These are phyloP conservation scores for Melieria crassipennis DNA, from an alignment of 2,888 invertebrate species.

Conservation along the genomic window DNA sequence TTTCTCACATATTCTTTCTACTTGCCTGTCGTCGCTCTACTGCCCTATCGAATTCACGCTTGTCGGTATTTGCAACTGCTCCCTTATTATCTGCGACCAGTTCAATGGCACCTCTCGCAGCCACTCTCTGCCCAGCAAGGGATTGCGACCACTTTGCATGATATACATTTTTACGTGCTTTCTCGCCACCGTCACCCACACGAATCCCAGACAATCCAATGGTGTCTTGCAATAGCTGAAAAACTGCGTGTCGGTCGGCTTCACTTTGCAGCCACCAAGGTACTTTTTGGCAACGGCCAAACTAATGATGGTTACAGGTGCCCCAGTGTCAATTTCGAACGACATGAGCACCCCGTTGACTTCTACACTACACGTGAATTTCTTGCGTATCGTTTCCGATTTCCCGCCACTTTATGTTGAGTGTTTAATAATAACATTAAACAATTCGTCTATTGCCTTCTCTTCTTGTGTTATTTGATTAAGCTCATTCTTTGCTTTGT, in stretches of 20 bases:
- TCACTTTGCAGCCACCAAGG: slow-evolving; percentile 24
- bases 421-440: too few species aligned
- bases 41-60: neutral
- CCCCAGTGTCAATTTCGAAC: too few species aligned
- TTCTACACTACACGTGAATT: too few species aligned
- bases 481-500: slow-evolving; percentile 20
- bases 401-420: too few species aligned
- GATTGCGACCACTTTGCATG: slow-evolving; percentile 9
- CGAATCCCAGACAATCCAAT: slow-evolving; percentile 29
- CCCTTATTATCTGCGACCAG: neutral
- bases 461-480: slow-evolving; percentile 25
- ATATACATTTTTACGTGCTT: slow-evolving; percentile 15
- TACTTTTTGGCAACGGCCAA: slow-evolving; percentile 34
- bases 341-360: too few species aligned
- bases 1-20: slow-evolving; percentile 13
- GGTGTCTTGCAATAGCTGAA: slow-evolving; percentile 37
- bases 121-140: slow-evolving; percentile 14
- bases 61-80: neutral
- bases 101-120: neutral
- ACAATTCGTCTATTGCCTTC: slow-evolving; percentile 26
- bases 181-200: slow-evolving; percentile 21
- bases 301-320: slow-evolving; percentile 27
- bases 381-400: too few species aligned
- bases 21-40: slow-evolving; percentile 14
- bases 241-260: slow-evolving; percentile 30